Percentiles rank a stretch among this genome's conserved stretches.
Conservation (phyloP, 1,140 invertebrate genomes). For the Galleria mellonella region DNA sequence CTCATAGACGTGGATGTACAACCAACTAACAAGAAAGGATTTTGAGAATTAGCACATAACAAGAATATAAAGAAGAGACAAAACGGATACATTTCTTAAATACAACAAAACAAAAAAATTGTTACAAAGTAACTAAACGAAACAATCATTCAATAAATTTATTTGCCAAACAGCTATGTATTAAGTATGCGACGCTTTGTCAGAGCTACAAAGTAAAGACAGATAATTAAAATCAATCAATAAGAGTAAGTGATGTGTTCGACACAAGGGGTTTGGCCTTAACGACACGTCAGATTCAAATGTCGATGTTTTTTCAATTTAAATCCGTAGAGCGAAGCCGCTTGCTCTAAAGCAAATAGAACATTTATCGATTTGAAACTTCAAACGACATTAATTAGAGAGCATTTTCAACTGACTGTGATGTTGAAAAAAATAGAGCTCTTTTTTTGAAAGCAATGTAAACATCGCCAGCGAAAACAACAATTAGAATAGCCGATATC, state of each 20-base stretch:
- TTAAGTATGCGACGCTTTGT: no score
- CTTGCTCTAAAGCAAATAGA: constrained; percentile 4
- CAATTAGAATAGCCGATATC: constrained; percentile 70
- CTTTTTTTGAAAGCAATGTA: constrained; percentile 34
- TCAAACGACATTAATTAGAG: constrained; percentile 42
- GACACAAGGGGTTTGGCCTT: constrained; percentile 22
- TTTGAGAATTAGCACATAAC: no score
- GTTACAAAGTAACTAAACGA: no score
- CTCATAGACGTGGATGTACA: no score
- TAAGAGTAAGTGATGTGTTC: constrained; percentile 28
- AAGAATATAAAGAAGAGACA: no score
- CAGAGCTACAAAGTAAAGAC: constrained; percentile 11
- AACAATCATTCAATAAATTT: no score
- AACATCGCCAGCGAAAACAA: constrained; percentile 55
- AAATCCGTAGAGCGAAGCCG: constrained; percentile 35
- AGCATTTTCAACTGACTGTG: constrained; percentile 10
- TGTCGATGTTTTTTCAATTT: constrained; percentile 59
- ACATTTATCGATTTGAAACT: constrained; percentile 33
- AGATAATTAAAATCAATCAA: constrained; percentile 35
- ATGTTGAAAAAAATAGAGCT: constrained; percentile 7
- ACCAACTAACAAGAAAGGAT: no score
- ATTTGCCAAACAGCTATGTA: no score
- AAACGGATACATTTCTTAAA: no score
- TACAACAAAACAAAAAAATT: no score
- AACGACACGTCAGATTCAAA: constrained; percentile 54